Conservation (phyloP, 2,888 invertebrate species). For the Allolobophora icterica region DNA sequence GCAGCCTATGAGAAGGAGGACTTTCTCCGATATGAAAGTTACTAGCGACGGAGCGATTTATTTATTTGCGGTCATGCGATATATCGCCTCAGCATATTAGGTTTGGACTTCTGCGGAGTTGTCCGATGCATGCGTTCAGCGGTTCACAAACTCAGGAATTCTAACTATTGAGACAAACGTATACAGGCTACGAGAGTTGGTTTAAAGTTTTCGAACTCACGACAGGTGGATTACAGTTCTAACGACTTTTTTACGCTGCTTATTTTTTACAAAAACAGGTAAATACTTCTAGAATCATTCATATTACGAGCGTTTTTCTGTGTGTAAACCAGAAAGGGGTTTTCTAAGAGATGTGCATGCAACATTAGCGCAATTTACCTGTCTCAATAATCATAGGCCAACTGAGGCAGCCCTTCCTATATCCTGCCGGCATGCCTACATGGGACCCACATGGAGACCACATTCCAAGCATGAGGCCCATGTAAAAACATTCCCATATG, state of each 20-base stretch:
- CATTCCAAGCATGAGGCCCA: too few relatives aligned
- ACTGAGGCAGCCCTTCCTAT: neutral
- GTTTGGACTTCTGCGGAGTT: neutral
- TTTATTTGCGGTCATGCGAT: neutral
- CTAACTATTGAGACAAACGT: neutral
- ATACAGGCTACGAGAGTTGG: neutral
- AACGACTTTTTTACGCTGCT: neutral
- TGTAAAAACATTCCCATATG: too few relatives aligned
- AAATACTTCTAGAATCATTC: neutral
- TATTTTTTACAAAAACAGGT: neutral
- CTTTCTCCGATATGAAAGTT: neutral
- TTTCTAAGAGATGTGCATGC: too few relatives aligned
- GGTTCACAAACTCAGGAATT: neutral
- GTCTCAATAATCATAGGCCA: neutral
- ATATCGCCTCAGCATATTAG: neutral
- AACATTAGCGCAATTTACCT: too few relatives aligned
- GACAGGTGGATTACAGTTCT: neutral
- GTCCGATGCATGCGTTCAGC: too few relatives aligned
- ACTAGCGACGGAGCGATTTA: neutral
- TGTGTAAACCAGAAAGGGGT: neutral
- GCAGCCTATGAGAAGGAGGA: neutral
- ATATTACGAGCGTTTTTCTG: neutral
- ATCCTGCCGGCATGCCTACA: too few relatives aligned
- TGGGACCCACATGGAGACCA: too few relatives aligned
- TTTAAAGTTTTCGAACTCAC: neutral